Conservation (phyloP, 2,113 vertebrate species). For the Micromys minutus region DNA sequence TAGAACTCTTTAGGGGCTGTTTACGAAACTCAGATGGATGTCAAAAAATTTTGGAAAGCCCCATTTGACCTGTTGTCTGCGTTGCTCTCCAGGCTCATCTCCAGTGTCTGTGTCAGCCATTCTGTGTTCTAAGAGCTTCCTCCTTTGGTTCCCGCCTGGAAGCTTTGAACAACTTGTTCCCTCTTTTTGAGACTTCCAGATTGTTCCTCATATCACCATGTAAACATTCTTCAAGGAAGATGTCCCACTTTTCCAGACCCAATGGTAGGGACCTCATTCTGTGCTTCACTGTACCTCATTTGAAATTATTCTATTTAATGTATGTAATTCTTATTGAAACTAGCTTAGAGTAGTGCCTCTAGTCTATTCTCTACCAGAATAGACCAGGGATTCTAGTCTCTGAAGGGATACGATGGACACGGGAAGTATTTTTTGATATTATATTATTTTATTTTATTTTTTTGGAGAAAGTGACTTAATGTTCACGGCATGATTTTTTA, state of each 20-base stretch:
- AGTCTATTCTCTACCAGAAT: no score
- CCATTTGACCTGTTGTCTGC: neutral
- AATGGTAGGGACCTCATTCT: neutral
- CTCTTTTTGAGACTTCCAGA: neutral
- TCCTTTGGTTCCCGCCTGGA: neutral
- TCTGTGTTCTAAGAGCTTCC: neutral
- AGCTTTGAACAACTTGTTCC: neutral
- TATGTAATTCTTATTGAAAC: neutral
- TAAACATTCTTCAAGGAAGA: neutral
- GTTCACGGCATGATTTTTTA: no score
- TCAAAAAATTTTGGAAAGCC: neutral
- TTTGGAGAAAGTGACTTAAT: no score
- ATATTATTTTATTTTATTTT: no score
- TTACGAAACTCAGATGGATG: conserved; percentile 28
- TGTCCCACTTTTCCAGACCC: neutral
- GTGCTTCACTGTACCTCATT: neutral
- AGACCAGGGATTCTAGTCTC: neutral
- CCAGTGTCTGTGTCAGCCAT: neutral
- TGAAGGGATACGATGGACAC: neutral
- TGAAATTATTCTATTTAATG: conserved; percentile 50
- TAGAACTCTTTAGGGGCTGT: conserved; percentile 45
- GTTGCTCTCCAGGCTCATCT: neutral
- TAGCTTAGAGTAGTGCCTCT: neutral
- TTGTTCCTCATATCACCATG: neutral
- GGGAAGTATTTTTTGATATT: no score